Conservation (phyloP, 2,888 invertebrate genomes). For the Philopedon plagiatum region DNA sequence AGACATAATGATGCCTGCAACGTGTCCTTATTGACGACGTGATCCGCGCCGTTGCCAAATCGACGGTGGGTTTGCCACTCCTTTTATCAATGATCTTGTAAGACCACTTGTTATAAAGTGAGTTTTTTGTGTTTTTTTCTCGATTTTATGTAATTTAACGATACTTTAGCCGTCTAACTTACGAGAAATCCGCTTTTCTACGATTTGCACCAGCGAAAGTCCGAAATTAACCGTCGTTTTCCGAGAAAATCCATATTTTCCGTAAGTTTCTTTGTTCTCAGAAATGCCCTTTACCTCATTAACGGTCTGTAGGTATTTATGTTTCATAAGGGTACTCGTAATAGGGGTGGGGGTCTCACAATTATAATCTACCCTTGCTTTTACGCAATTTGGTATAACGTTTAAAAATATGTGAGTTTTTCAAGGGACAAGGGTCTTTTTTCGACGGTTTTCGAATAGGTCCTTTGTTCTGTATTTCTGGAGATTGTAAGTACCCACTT, state of each 20-base stretch:
- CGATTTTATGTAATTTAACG: not conserved
- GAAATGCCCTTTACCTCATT: conserved; percentile 17
- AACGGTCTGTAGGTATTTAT: conserved; percentile 18
- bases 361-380: not conserved
- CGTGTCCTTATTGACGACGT: conserved; percentile 57
- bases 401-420: conserved; percentile 7
- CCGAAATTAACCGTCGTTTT: conserved; percentile 1
- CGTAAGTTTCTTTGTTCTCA: conserved; percentile 43
- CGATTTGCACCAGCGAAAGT: not conserved
- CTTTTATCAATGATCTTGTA: conserved; percentile 52
- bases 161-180: not conserved
- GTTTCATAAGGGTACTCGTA: conserved; percentile 16
- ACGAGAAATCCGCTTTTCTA: not conserved
- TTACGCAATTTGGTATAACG: not conserved
- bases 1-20: conserved; percentile 48
- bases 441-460: not conserved
- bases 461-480: conserved; percentile 14
- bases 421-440: not conserved
- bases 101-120: conserved; percentile 49
- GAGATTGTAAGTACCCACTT: not conserved
- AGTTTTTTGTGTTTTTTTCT: conserved; percentile 31
- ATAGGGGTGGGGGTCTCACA: not conserved
- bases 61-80: conserved; percentile 56
- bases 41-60: conserved; percentile 60
- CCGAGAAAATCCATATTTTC: conserved; percentile 17